Conservation (phyloP, 1,140 invertebrate genomes). For the Drosophila bifasciata region DNA sequence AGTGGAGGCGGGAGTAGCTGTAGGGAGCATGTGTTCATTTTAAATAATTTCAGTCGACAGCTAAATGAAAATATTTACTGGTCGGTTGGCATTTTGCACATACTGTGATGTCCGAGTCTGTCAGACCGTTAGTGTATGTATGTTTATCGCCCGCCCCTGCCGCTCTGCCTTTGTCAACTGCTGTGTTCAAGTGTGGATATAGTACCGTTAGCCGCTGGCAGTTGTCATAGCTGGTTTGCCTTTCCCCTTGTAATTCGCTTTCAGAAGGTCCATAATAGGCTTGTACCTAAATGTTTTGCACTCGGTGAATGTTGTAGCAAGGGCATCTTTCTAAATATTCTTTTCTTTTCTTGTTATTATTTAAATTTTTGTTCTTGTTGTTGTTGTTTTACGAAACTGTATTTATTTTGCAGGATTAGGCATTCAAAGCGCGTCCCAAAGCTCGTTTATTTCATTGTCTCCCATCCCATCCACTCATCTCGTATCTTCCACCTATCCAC, state of each 20-base stretch:
- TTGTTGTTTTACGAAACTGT: conserved; percentile 16
- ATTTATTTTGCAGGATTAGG: conserved; percentile 59
- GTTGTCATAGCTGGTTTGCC: conserved; percentile 50
- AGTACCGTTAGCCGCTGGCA: conserved; percentile 41
- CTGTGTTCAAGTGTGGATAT: conserved; percentile 51
- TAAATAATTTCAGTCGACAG: conserved; percentile 73
- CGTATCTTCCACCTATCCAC: conserved; percentile 14
- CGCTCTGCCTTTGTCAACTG: too few relatives aligned
- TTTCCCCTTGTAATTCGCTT: conserved; percentile 23
- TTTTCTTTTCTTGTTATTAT: background rate
- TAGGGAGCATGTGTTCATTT: conserved; percentile 51
- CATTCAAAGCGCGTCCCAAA: conserved; percentile 52
- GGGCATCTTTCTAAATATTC: too few relatives aligned
- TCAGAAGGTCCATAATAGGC: too few relatives aligned
- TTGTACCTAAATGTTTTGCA: too few relatives aligned
- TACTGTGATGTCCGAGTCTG: conserved; percentile 14
- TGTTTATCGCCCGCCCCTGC: background rate
- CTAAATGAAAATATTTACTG: conserved; percentile 78
- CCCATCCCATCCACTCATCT: conserved; percentile 33
- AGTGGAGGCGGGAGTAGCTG: background rate
- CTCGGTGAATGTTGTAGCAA: background rate
- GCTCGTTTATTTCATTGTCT: conserved; percentile 8
- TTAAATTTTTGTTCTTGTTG: conserved; percentile 20
- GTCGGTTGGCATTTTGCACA: conserved; percentile 60
- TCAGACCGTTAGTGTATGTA: background rate